phyloP scores from a whole-genome alignment of 2,888 invertebrate species.

The Macroteleia sp. region DNA sequence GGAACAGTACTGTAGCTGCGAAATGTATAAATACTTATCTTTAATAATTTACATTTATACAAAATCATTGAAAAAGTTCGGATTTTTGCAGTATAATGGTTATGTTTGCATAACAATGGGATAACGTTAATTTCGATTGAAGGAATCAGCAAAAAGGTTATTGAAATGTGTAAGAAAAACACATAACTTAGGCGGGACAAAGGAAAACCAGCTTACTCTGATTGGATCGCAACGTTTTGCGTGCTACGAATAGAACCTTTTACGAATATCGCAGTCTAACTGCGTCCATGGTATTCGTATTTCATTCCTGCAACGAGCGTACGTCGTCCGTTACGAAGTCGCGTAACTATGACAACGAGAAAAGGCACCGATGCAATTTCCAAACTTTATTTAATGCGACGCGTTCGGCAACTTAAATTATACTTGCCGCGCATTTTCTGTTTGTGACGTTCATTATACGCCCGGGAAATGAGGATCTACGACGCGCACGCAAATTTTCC shows the following conservation, averaged over 20 bases:
- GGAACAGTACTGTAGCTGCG: too few species aligned
- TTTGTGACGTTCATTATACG: slow-evolving; percentile 52
- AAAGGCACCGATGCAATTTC: slow-evolving; percentile 56
- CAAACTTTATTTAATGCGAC: slow-evolving; percentile 61
- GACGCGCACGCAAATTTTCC: slow-evolving; percentile 7
- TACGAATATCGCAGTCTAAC: slow-evolving; percentile 58
- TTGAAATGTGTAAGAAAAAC: slow-evolving; percentile 54
- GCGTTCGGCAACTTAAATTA: slow-evolving; percentile 57
- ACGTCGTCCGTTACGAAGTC: slow-evolving; percentile 62
- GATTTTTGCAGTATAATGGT: too few species aligned
- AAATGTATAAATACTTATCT: too few species aligned
- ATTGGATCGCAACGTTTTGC: slow-evolving; percentile 57
- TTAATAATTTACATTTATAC: too few species aligned
- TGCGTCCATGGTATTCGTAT: slow-evolving; percentile 59
- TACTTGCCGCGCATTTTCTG: slow-evolving; percentile 47
- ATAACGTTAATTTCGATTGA: too few species aligned
- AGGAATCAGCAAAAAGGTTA: too few species aligned
- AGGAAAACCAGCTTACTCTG: slow-evolving; percentile 49
- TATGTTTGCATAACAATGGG: too few species aligned
- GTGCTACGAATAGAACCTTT: slow-evolving; percentile 45
- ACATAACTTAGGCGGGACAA: slow-evolving; percentile 47
- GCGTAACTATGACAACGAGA: slow-evolving; percentile 61
- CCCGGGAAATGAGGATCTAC: slow-evolving; percentile 8
- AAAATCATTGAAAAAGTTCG: too few species aligned
- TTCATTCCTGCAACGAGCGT: slow-evolving; percentile 59